Conservation (phyloP, 2,797 vertebrate species). For the Acrossocheilus fasciatus region DNA sequence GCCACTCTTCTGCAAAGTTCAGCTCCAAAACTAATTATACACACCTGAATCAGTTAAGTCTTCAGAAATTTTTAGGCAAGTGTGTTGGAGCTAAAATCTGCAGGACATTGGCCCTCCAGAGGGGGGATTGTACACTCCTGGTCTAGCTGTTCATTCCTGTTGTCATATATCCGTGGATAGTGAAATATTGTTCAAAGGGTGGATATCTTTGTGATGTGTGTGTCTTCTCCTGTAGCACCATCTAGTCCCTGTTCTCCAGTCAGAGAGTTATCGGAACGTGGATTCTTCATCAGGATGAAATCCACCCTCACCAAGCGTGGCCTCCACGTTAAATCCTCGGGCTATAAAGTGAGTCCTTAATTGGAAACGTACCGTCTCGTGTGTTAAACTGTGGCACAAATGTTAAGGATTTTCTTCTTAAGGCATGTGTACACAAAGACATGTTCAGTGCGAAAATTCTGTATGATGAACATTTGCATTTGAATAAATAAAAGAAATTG, state of each 20-base stretch:
- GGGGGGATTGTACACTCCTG: not conserved
- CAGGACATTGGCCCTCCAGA: not conserved
- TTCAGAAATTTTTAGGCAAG: not conserved
- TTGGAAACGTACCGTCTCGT: not conserved
- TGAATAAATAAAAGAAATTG: no score
- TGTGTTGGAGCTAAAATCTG: not conserved
- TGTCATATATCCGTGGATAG: not conserved
- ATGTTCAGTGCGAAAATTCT: not conserved
- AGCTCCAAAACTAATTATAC: not conserved
- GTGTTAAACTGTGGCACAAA: conserved; percentile 52
- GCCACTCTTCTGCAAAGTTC: not conserved
- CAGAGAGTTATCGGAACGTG: conserved; percentile 78
- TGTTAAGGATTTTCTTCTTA: not conserved
- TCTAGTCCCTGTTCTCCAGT: conserved; percentile 75
- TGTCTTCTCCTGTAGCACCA: conserved; percentile 68
- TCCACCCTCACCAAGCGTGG: conserved; percentile 91
- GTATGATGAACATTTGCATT: not conserved
- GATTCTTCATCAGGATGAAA: conserved; percentile 92
- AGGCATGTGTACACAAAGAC: not conserved
- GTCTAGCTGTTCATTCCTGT: not conserved
- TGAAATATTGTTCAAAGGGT: not conserved
- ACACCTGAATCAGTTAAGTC: not conserved
- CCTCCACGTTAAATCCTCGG: conserved; percentile 90
- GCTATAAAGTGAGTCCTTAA: conserved; percentile 84
- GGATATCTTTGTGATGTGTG: not conserved